Base-by-base conservation (phyloP, 2,888 invertebrate species). In the Phragmatobia fuliginosa region DNA sequence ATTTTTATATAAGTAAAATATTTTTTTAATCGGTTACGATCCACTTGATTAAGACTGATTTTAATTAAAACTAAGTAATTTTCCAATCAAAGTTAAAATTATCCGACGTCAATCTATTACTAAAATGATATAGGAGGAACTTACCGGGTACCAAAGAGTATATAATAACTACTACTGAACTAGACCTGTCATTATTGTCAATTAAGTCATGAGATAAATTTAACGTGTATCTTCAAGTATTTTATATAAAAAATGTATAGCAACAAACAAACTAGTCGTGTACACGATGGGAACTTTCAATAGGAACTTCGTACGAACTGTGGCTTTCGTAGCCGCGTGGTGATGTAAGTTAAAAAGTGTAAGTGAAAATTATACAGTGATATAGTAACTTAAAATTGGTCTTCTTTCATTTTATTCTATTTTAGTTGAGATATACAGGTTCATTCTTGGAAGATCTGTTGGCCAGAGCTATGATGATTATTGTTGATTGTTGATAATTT, bases 241-340 rank as follows among this genome's bases (percentile, higher is more conserved):
- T 49, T 63, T 52, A 49, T 49, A n/a, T 31, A 62, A 52, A 52
- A 64, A 49, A 64, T 10, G 33, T 16, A 52, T 1, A n/a, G 16
- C 6, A 7, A 7, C 16, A 7, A 25, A 28, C 28, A 28, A 28
- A 28, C 56, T 28, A 28, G 6, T 56, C 6, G 28, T 56, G 16
- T 28, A 16, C 2, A 28, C n/a, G 56, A 25, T 63, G 49, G 49
- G 16, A 41, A 49, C 49, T 8, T 8, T 33, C 4, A 64, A 21
- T n/a, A 32, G 6, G n/a, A 32, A 16, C 63, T 49, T 32, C 7
- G 3, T 63, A 32, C n/a, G 41, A n/a, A 45, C 14, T 31, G 28
- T 45, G 31, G n/a, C 32, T 3, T 31, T 21, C n/a, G 25, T 18
- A 32, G 32, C 32, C 45, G 11, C 14, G 33, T 14, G 32, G 28